A percentile compares a stretch with the other conserved stretches of the same genome.
Conservation (phyloP, 2,888 invertebrate species). For the Linnaemya vulpina region DNA sequence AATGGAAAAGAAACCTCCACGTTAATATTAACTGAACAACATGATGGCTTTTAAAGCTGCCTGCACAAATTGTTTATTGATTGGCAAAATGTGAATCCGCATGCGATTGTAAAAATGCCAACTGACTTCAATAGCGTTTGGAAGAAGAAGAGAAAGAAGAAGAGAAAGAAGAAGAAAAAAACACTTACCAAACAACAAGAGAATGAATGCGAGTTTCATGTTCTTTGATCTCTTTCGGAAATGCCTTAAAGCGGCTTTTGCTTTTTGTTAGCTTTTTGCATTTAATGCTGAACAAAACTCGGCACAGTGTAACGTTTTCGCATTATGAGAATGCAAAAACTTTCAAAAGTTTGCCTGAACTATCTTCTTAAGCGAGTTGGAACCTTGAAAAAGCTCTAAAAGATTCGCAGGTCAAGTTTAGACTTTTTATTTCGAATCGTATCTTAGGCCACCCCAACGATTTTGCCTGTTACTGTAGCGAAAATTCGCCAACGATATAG, state of each 20-base stretch:
- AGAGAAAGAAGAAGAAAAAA: background rate
- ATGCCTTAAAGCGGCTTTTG: conserved; percentile 16
- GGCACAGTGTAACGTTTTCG: background rate
- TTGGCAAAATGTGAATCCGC: conserved; percentile 23
- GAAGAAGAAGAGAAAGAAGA: background rate
- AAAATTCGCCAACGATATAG: too few species aligned
- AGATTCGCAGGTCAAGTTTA: too few species aligned
- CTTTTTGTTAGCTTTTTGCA: background rate
- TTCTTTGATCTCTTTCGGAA: conserved; percentile 24
- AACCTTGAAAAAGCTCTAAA: too few species aligned
- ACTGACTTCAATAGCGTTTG: background rate
- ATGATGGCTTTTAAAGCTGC: conserved; percentile 10
- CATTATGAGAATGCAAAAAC: too few species aligned
- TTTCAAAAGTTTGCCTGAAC: too few species aligned
- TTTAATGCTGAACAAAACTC: conserved; percentile 7
- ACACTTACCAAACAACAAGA: background rate
- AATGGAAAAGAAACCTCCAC: background rate
- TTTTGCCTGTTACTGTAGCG: too few species aligned
- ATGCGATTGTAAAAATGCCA: conserved; percentile 4
- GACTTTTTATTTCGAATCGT: too few species aligned
- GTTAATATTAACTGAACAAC: background rate
- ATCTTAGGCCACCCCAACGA: too few species aligned
- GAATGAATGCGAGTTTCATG: conserved; percentile 15
- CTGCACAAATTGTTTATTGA: conserved; percentile 36
- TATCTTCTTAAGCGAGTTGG: too few species aligned